Evolutionary conservation across 35 echinoderm and acorn worm species (phyloP).

Genomic region (Apostichopus parvimensis): DNA sequence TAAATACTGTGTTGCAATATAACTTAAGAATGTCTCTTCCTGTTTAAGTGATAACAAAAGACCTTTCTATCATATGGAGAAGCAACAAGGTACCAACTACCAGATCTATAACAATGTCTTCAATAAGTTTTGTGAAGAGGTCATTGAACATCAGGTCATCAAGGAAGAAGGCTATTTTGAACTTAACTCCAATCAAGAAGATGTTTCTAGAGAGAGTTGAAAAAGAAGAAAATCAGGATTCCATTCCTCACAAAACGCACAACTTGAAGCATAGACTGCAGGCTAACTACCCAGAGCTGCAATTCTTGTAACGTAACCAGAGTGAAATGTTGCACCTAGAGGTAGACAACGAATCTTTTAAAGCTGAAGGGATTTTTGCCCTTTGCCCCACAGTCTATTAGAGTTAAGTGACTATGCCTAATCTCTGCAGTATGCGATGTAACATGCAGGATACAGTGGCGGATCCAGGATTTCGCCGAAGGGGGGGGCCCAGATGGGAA

Average conservation of each 20-base stretch:
- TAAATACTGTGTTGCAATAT: neutral
- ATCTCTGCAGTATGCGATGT: no score
- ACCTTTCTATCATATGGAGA: slow-evolving; percentile 3
- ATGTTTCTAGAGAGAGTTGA: neutral
- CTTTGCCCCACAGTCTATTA: no score
- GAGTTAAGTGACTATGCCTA: no score
- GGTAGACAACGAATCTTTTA: no score
- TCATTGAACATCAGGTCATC: neutral
- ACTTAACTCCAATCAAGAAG: neutral
- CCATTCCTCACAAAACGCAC: neutral
- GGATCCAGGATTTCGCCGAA: no score
- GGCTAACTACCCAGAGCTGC: neutral
- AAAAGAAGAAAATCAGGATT: neutral
- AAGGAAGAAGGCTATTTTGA: neutral
- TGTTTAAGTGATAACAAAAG: neutral
- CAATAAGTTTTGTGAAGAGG: slow-evolving; percentile 13
- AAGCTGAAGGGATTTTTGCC: no score
- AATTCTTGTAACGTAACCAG: slow-evolving; percentile 11
- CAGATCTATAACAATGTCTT: neutral
- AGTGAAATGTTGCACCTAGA: neutral
- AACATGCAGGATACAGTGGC: no score
- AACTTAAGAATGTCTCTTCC: neutral
- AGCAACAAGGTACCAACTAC: neutral
- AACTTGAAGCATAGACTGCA: slow-evolving; percentile 28
- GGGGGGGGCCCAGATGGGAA: no score